Conservation (phyloP, 2,797 vertebrate species). For the Microtus californicus region DNA sequence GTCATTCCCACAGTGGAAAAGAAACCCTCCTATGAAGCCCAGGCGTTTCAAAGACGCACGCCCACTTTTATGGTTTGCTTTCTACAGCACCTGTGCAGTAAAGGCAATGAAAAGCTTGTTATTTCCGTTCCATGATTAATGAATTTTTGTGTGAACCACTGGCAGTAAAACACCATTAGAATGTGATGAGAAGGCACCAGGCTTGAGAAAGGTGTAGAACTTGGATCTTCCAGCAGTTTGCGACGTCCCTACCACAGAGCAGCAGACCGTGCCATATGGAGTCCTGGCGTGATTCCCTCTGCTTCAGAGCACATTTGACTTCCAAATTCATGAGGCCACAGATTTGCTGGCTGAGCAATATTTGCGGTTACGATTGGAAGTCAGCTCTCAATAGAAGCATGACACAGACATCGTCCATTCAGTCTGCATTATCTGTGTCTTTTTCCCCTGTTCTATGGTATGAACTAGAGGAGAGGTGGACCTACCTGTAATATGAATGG, state of each 20-base stretch:
- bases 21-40: neutral
- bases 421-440: neutral
- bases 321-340: neutral
- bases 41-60: neutral
- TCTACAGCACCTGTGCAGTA: conserved; percentile 35
- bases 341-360: neutral
- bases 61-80: conserved; percentile 46
- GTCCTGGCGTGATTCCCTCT: neutral
- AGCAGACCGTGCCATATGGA: accelerated
- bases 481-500: conserved; percentile 62
- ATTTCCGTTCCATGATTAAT: conserved; percentile 78
- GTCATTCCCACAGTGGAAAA: conserved; percentile 21
- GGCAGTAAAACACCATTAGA: neutral
- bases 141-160: conserved; percentile 28
- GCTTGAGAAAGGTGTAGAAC: neutral
- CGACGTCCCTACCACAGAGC: accelerated
- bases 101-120: conserved; percentile 73
- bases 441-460: neutral
- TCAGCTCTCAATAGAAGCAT: neutral
- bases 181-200: neutral
- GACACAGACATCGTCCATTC: neutral
- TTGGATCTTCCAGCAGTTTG: accelerated
- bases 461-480: neutral
- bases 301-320: neutral
- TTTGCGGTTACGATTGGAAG: neutral